phyloP scores from a whole-genome alignment of 2,113 vertebrate species.

The Anoura caudifer region DNA sequence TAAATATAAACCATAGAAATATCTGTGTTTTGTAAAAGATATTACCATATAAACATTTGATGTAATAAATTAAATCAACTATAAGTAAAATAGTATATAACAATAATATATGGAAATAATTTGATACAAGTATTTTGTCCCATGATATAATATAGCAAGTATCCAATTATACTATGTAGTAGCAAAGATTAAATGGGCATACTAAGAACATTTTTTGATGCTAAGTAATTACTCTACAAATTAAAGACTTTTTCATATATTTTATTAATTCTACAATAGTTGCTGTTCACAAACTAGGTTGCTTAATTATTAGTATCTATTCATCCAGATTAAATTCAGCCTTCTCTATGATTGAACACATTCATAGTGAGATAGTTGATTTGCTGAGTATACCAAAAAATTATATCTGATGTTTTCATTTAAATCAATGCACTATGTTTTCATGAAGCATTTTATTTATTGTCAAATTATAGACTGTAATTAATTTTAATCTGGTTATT shows the following conservation, averaged over 20 bases:
- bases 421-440: not conserved
- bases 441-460: not conserved
- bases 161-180: not conserved
- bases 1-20: not conserved
- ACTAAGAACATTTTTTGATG: not conserved
- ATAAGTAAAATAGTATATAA: not conserved
- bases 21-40: not conserved
- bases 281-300: not conserved
- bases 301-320: not conserved
- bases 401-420: not conserved
- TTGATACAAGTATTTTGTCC: not conserved
- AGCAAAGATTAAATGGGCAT: not conserved
- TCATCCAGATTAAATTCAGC: not conserved
- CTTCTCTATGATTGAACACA: not conserved
- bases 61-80: not conserved
- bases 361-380: not conserved
- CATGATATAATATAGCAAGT: not conserved
- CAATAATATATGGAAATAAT: not conserved
- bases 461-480: not conserved
- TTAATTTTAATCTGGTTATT: not conserved
- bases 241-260: not conserved
- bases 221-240: not conserved
- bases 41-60: not conserved
- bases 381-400: conserved; percentile 38
- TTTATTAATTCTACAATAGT: not conserved